Evolutionary conservation across 2,113 vertebrate genomes (phyloP), one percentile per base, ranked within the genome.

Genomic region (Aix galericulata): DNA sequence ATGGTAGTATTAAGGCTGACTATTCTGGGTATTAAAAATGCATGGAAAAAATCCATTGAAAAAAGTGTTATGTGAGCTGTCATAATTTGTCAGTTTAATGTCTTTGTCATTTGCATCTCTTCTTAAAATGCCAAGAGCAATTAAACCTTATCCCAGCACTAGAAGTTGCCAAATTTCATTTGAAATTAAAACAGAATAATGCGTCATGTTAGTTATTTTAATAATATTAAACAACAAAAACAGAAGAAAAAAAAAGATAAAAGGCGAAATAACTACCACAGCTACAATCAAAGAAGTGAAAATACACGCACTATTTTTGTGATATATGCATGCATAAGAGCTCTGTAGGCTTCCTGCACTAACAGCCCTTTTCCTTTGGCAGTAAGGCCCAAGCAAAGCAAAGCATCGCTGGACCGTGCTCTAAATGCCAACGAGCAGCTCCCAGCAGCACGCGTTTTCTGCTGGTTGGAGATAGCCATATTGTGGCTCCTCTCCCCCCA

Each of bases 121-220:
- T 92, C 93, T 87, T 58, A 84, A 94, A 96, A 96, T 59, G 91
- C 83, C 88, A 91, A 96, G 71, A 91, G 53, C 53, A 84, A 94
- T 93, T 96, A 96, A 93, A 93, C 77, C 77, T 91, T 79, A 93
- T 88, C 71, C 69, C 62, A 77, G 69, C 20, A 20, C 63, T 9
- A 62, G 58, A 76, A 89, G 48, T 17, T 93, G 92, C 86, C 94
- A 93, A 91, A 92, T 91, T 94, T 92, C 36, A 56, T 36, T 91
- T 80, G 50, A 91, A 96, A 95, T 95, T 94, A 73, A 91, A 93
- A 84, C 52, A 96, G 80, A 84, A 38, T 66, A 88, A 82, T 85
- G 80, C 3, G 8, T 91, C 86, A 69, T 67, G 31, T 77, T 82
- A 83, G 55, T 81, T 89, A 93, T 89, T 94, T 89, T 82, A 93